These are phyloP conservation scores for Epistrophella euchroma DNA, from an alignment of 2,888 invertebrate species.

Conservation along the genomic window DNA sequence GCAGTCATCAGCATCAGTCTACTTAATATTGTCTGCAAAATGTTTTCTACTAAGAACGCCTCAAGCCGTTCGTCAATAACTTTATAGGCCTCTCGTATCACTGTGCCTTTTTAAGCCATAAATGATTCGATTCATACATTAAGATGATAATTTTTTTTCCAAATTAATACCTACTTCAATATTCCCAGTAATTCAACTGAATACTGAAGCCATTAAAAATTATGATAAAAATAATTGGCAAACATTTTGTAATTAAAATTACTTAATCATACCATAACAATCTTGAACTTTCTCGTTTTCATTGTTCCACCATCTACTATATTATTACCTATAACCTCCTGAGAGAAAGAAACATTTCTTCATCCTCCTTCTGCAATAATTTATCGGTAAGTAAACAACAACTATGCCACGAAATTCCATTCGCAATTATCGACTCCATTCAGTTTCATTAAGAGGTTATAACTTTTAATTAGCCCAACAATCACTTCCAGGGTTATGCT, in stretches of 20 bases:
- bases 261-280: slow-evolving; percentile 26
- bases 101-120: too few relatives aligned
- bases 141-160: too few relatives aligned
- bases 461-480: slow-evolving; percentile 65
- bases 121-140: too few relatives aligned
- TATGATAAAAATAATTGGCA: slow-evolving; percentile 19
- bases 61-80: too few relatives aligned
- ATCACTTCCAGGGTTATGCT: slow-evolving; percentile 31
- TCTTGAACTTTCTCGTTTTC: slow-evolving; percentile 42
- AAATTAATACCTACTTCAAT: neutral
- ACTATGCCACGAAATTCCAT: slow-evolving; percentile 38
- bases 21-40: too few relatives aligned
- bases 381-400: slow-evolving; percentile 26
- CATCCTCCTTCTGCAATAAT: slow-evolving; percentile 15
- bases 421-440: slow-evolving; percentile 58
- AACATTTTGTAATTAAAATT: slow-evolving; percentile 21
- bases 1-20: too few relatives aligned
- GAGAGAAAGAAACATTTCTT: slow-evolving; percentile 8
- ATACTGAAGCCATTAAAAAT: neutral
- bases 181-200: neutral
- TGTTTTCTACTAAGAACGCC: too few relatives aligned
- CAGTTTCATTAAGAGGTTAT: slow-evolving; percentile 63
- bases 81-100: too few relatives aligned
- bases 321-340: neutral
- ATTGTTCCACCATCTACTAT: slow-evolving; percentile 15